These are phyloP conservation scores for Picus viridis DNA, from an alignment of 2,797 vertebrate genomes.

Conservation along the genomic window DNA sequence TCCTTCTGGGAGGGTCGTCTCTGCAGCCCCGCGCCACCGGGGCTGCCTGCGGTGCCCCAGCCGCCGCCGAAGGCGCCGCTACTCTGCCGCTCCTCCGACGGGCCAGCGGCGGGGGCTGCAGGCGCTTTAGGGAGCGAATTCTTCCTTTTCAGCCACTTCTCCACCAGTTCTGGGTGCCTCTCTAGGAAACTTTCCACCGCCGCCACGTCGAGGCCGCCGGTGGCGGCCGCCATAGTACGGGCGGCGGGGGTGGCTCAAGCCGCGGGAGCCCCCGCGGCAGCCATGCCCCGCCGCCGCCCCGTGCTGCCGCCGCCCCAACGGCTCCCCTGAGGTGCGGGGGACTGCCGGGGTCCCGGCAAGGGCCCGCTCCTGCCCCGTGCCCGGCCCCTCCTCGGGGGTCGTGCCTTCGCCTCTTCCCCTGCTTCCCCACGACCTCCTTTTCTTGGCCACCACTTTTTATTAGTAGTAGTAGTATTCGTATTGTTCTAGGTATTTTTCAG, in stretches of 20 bases:
- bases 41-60: conserved; percentile 80
- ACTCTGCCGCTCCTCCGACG: conserved; percentile 54
- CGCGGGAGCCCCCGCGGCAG: background rate
- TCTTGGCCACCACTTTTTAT: conserved; percentile 7
- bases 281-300: conserved; percentile 6
- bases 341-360: background rate
- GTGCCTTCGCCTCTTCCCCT: background rate
- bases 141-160: conserved; percentile 90
- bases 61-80: background rate
- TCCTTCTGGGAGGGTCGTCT: conserved; percentile 93
- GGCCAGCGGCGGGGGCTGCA: conserved; percentile 41
- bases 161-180: conserved; percentile 91
- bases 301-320: background rate
- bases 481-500: background rate
- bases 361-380: background rate
- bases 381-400: background rate
- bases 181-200: conserved; percentile 98
- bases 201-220: conserved; percentile 86
- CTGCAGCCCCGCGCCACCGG: conserved; percentile 83
- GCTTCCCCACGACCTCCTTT: background rate
- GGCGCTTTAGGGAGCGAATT: conserved; percentile 75
- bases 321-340: background rate
- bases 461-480: background rate
- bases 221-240: conserved; percentile 55
- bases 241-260: background rate